A percentile compares a stretch with the other conserved stretches of the same genome.
phyloP scores from a whole-genome alignment of 2,113 vertebrate species.

The Rhipidura dahli region DNA sequence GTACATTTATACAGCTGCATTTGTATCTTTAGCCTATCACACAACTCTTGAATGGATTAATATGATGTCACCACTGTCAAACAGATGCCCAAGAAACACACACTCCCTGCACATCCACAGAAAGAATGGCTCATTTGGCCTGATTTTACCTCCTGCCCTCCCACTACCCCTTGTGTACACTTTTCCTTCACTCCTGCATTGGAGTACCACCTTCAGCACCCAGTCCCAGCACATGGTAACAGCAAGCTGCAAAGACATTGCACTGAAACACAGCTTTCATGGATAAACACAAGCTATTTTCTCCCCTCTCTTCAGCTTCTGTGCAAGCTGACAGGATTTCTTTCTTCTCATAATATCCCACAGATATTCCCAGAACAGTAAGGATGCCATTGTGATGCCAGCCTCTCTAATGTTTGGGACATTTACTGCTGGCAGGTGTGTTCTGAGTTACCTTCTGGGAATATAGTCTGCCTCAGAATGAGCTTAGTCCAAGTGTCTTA shows the following conservation, averaged over 20 bases:
- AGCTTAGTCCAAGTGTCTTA: not conserved
- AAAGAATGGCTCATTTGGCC: not conserved
- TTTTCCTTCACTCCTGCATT: not conserved
- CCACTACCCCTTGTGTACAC: rapidly evolving
- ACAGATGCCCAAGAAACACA: not conserved
- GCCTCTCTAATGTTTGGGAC: not conserved
- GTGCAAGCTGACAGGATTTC: not conserved
- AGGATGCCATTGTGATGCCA: not conserved
- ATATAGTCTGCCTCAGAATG: not conserved
- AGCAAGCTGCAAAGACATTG: not conserved
- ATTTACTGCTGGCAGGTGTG: not conserved
- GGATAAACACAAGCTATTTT: not conserved
- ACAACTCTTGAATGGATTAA: not conserved
- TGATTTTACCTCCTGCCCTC: not conserved
- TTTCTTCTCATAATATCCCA: not conserved
- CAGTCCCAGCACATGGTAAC: not conserved
- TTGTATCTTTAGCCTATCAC: not conserved
- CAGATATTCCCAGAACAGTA: not conserved
- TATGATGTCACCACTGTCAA: not conserved
- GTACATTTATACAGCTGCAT: not conserved
- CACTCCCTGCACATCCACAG: not conserved
- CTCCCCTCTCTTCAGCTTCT: not conserved
- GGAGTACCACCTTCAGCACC: not conserved
- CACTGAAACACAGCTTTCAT: not conserved
- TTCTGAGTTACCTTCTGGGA: not conserved